Base-by-base conservation (phyloP, 2,113 vertebrate genomes). In the Gadus macrocephalus region DNA sequence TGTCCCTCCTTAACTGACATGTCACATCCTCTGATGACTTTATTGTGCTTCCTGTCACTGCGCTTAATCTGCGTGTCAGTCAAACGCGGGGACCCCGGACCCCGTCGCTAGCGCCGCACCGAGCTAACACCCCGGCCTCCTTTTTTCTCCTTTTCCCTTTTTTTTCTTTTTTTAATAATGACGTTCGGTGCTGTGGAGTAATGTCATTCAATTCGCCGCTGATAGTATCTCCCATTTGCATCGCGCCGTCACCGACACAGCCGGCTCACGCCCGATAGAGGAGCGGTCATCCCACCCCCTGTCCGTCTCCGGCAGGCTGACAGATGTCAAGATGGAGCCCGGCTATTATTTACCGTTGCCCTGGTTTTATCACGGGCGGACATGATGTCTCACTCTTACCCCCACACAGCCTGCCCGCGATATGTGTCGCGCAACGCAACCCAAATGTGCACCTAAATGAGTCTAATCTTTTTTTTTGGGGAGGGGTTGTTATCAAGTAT, bases 31-130 rank as follows among this genome's bases (percentile, higher is more conserved):
- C 93, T 92, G 93, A 95, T 88, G 92, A 90, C 87, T 93, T 92
- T 93, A 96, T 93, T 95, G 94, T 95, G 94, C 88, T 72, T 87
- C 90, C 95, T 93, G 95, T 95, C 95, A 94, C 92, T 68, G 90
- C 91, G 90, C 94, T 95, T 94, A 93, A 93, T 94, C 93, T 92
- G 86, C 80, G 92, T 92, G 93, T 93, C 92, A 93, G 89, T 91
- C 93, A 92, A 89, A 70, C 71, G 59, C 49, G 64, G 78, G 82
- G 80, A 55, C 19, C 19, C 42, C 56, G 80, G 89, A 81, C 89
- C 83, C 90, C 66, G 74, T 87, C 88, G 84, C 78, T 78, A 87
- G 87, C 82, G 79, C 82, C 85, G 42, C 42, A 49, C 42, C 4
- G 74, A 78, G 74, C 88, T 93, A 91, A 91, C 90, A 85, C 92